Base-by-base conservation (phyloP, 2,113 vertebrate species). In the Solea senegalensis region DNA sequence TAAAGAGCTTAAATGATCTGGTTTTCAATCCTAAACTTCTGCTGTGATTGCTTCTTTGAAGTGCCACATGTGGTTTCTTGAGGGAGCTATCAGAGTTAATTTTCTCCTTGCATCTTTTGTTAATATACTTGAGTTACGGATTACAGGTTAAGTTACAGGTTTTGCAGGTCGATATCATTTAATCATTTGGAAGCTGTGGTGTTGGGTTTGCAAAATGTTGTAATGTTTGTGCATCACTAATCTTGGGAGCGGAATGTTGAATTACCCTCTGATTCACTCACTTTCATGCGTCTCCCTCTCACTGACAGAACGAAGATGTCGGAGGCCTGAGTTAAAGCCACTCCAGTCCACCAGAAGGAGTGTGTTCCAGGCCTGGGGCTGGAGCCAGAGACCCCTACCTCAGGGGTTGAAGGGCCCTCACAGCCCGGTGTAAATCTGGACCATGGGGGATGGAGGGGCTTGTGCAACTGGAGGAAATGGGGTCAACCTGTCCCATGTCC, bases 401-500 rank as follows among this genome's bases (percentile, higher is more conserved):
- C 52, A 28, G 68, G 50, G 71, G 88, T 77, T 76, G 78, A 72
- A 56, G 82, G 86, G 88, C 75, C 78, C 86, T 79, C 53, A 15
- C 67, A 83, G 87, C 74, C 82, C 79, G 28, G 56, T 46, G 56
- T 76, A 76, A 72, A 61, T 57, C 79, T 73, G 87, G 84, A 93
- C 82, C 80, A 94, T 94, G 94, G 93, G 91, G 78, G 93, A 94
- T 88, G 90, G 89, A 81, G 88, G 88, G 1, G 63, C 65, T 6
- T 27, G 75, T 55, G 85, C 80, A 4, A 15, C 74, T 5, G 90
- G 91, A 53, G 88, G 89, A 81, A 93, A 95, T 57, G 91, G 93
- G 50, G 89, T 92, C 44, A 97, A 96, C 86, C 93, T 69, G 46
- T 94, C 97, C 53, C 97, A 98, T 0, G 79, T 93, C 79, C 94